phyloP scores from a whole-genome alignment of 2,113 vertebrate genomes.

The Austrofundulus limnaeus region DNA sequence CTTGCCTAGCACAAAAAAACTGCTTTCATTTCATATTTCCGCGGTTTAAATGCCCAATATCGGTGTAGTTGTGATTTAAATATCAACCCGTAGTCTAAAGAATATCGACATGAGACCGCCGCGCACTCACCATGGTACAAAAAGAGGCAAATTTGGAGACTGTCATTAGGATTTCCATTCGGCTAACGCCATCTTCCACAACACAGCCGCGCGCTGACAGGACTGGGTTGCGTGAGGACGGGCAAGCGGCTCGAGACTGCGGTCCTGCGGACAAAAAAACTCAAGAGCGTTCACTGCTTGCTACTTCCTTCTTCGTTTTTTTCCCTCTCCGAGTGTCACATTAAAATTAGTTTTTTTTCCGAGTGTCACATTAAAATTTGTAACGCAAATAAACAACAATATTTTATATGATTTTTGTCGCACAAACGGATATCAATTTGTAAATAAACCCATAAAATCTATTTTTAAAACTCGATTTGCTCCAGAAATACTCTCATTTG shows the following conservation, averaged over 20 bases:
- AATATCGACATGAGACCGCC: neutral
- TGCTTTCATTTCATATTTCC: constrained; percentile 22
- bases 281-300: constrained; percentile 11
- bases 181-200: constrained; percentile 94
- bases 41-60: constrained; percentile 1
- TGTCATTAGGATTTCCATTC: constrained; percentile 99
- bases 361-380: neutral
- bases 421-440: no score
- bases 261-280: constrained; percentile 10
- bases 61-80: neutral
- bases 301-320: constrained; percentile 42
- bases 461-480: no score
- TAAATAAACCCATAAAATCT: no score
- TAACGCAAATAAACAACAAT: no score
- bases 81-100: no score
- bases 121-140: constrained; percentile 94
- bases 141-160: constrained; percentile 97
- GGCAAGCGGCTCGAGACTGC: constrained; percentile 40
- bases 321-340: fast-evolving
- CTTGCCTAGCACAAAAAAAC: constrained; percentile 55
- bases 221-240: constrained; percentile 67
- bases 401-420: no score
- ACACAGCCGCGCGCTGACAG: constrained; percentile 80
- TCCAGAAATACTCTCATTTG: no score
- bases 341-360: fast-evolving